Evolutionary conservation across 2,888 invertebrate genomes (phyloP).

Genomic region (Andrena hattorfiana): DNA sequence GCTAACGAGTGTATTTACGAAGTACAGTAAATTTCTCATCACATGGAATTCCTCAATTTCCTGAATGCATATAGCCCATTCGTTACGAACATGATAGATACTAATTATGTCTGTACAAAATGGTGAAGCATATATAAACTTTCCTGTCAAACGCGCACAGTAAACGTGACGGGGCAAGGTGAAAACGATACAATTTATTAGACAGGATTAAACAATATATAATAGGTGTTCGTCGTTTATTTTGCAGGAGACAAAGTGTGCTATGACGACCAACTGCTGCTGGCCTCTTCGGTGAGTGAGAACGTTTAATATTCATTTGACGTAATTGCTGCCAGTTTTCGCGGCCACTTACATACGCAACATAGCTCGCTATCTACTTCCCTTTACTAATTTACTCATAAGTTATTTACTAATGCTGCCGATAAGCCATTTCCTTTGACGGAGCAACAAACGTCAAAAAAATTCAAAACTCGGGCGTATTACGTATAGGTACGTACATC

Average conservation of each 20-base stretch:
- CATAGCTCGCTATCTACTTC: constrained; percentile 1
- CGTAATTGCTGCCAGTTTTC: constrained; percentile 4
- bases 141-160: background rate
- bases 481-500: background rate
- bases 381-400: background rate
- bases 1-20: background rate
- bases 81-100: background rate
- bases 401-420: constrained; percentile 4
- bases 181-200: background rate
- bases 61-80: background rate
- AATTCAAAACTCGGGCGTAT: background rate
- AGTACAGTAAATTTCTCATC: background rate
- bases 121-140: background rate
- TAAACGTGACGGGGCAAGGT: background rate
- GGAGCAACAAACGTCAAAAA: background rate
- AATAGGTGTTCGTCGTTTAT: background rate
- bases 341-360: constrained; percentile 6
- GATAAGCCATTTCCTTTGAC: constrained; percentile 4
- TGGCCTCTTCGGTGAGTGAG: constrained; percentile 13
- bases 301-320: constrained; percentile 27
- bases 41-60: background rate
- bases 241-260: background rate
- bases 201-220: background rate
- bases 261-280: background rate
- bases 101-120: background rate